These are phyloP conservation scores for Eilema caniola DNA, from an alignment of 2,888 invertebrate species.

Conservation along the genomic window DNA sequence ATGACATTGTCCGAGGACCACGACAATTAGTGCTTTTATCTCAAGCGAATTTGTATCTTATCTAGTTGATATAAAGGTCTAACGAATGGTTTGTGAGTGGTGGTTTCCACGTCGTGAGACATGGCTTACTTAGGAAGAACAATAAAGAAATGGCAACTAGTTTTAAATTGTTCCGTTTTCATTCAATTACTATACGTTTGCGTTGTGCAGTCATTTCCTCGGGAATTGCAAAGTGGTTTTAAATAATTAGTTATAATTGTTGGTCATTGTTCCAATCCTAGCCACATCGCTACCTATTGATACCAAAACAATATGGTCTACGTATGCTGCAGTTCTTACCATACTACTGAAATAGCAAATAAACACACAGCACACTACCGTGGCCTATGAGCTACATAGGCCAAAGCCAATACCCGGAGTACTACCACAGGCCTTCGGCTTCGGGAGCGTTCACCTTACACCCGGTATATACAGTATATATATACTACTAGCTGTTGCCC, in stretches of 20 bases:
- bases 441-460: too few relatives aligned
- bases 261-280: constrained; percentile 6
- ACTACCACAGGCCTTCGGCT: too few relatives aligned
- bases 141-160: constrained; percentile 56
- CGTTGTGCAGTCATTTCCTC: constrained; percentile 56
- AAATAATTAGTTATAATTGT: constrained; percentile 9
- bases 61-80: constrained; percentile 19
- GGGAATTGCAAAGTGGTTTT: constrained; percentile 37
- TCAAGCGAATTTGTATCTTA: constrained; percentile 34
- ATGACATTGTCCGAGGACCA: constrained; percentile 12
- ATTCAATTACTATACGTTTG: constrained; percentile 56
- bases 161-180: constrained; percentile 57
- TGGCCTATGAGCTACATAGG: too few relatives aligned
- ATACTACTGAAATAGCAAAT: too few relatives aligned
- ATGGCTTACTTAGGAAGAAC: constrained; percentile 55
- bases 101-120: constrained; percentile 46
- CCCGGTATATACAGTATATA: too few relatives aligned
- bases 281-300: not conserved
- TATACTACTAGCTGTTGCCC: too few relatives aligned
- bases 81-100: constrained; percentile 14
- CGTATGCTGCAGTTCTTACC: not conserved
- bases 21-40: constrained; percentile 10
- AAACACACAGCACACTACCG: too few relatives aligned
- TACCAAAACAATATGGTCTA: not conserved
- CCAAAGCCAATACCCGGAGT: too few relatives aligned